Base-by-base conservation (phyloP, 2,113 vertebrate genomes). In the Pedionomus torquatus region DNA sequence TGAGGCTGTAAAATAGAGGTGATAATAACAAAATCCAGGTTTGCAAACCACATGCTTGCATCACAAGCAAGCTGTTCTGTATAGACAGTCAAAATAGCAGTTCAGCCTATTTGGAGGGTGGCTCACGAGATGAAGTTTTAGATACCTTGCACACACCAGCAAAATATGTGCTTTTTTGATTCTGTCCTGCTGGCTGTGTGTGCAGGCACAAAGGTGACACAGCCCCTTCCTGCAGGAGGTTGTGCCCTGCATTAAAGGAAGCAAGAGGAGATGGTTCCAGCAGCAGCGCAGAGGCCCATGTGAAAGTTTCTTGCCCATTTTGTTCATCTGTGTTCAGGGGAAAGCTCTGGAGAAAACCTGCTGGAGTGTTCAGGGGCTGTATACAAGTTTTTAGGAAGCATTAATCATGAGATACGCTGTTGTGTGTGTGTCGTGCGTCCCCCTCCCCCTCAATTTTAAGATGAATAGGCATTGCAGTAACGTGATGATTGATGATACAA, bases 401-500 rank as follows among this genome's bases (percentile, higher is more conserved):
- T 49, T 70, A 52, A 68, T 18, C 3, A 5, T 2, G 35, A 70
- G 21, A n/a, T 41, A 41, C 41, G 10, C 41, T 41, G 41, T 13
- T 41, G 10, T 41, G 35, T 64, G 49, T n/a, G n/a, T n/a, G n/a
- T n/a, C n/a, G n/a, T n/a, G n/a, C n/a, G n/a, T n/a, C n/a, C n/a
- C n/a, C n/a, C n/a, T n/a, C n/a, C n/a, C n/a, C n/a, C n/a, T n/a
- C n/a, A n/a, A 28, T n/a, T 90, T 90, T 76, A 54, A 61, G 75
- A 69, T 80, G 16, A 63, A 31, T 24, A 51, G 31, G 5, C 33
- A 37, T 14, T 52, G 70, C 12, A 64, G 1, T 83, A 72, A 61
- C 52, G n/a, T n/a, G n/a, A n/a, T n/a, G n/a, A n/a, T n/a, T n/a
- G n/a, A 37, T 12, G 4, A 25, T 82, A 28, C 0, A 1, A 64